Conservation (phyloP, 2,888 invertebrate genomes). For the Entomobrya proxima region DNA sequence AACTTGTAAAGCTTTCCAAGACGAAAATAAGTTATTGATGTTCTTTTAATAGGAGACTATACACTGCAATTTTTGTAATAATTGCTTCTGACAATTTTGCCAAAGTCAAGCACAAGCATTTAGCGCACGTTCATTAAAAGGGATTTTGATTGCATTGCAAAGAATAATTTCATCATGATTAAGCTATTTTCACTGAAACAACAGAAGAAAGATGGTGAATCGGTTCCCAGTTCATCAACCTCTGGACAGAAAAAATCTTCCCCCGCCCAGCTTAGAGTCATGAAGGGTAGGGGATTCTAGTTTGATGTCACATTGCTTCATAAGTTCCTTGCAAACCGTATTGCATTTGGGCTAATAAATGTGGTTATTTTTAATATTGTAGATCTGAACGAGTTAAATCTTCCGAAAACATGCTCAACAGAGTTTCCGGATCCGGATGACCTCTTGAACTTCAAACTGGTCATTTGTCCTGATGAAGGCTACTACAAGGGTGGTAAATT, state of each 20-base stretch:
- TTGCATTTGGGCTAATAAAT: background rate
- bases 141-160: no score
- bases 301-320: background rate
- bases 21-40: no score
- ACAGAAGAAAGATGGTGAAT: constrained; percentile 98
- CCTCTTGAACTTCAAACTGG: constrained; percentile 94
- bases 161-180: constrained; percentile 95
- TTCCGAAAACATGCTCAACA: constrained; percentile 97
- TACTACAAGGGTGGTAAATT: constrained; percentile 96
- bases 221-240: constrained; percentile 82
- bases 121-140: no score
- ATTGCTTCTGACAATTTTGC: no score
- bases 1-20: no score
- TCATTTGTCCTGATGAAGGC: constrained; percentile 98
- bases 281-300: constrained; percentile 86
- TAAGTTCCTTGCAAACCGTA: no score
- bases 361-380: constrained; percentile 72
- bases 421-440: constrained; percentile 98
- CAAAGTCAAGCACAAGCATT: no score
- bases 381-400: constrained; percentile 98
- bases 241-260: constrained; percentile 91
- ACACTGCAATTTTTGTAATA: no score
- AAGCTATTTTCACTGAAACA: constrained; percentile 98
- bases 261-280: constrained; percentile 96
- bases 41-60: no score